Base-by-base conservation (phyloP, 1,140 invertebrate genomes). In the Zaprionus africanus region DNA sequence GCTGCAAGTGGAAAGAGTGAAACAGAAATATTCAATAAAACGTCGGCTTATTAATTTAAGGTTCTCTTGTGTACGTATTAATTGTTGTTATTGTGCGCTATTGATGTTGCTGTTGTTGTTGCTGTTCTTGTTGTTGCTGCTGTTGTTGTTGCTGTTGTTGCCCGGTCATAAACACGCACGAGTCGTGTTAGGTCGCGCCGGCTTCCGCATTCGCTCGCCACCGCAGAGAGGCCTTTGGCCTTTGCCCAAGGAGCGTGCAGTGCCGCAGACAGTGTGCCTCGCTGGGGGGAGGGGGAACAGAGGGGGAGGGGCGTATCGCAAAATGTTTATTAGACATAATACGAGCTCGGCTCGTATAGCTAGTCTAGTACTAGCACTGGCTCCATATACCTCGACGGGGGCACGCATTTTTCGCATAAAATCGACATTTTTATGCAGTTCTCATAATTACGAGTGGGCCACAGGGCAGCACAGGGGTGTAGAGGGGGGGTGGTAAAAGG, bases 331-430 rank as follows among this genome's bases (percentile, higher is more conserved):
- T 87, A 86, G 82, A 87, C 82, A 80, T 86, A 82, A 86, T 81
- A 80, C 69, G 46, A 60, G 59, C 66, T 38, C 46, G 22, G 57
- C 13, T 31, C 26, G 49, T 24, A 13, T 11, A 34, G 31, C 31
- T 34, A 34, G 49, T 24, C 38, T 56, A 12, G 46, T 56, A 13
- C 34, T 22, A 19, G 24, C 9, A 26, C 9, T 19, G 38, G 28
- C 51, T 34, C 31, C 4, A 36, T 43, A 58, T 60, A 26, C n/a
- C 60, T 46, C 24, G 24, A 12, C 19, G 17, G 38, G 56, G 60
- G 82, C 85, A 90, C 85, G 85, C 82, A 85, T 90, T 78, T 90
- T 82, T 90, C 85, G 85, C 85, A 90, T 90, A 90, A 90, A 90
- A 85, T 90, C 79, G 84, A 83, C 83, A 69, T 83, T 82, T 87